Conservation (phyloP, 2,113 vertebrate genomes). For the Scopus umbretta region DNA sequence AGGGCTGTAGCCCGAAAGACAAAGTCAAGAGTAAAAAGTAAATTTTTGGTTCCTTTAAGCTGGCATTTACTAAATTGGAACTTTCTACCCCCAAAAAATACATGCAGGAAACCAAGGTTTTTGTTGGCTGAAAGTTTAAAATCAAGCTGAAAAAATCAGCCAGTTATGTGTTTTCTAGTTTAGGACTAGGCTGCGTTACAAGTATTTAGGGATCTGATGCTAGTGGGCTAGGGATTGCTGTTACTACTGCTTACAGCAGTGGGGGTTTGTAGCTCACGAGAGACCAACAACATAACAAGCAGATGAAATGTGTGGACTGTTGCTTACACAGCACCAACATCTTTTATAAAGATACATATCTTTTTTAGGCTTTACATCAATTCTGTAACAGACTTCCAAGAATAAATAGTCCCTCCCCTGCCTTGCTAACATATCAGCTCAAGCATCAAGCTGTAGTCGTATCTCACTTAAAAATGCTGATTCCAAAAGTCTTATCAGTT, state of each 20-base stretch:
- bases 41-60: not conserved
- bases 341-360: constrained; percentile 22
- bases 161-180: not conserved
- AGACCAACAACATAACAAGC: constrained; percentile 35
- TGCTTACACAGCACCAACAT: constrained; percentile 34
- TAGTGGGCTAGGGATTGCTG: not conserved
- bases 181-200: not conserved
- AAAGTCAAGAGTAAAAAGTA: not conserved
- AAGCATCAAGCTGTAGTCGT: not conserved
- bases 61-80: not conserved
- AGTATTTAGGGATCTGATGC: not conserved
- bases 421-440: constrained; percentile 6
- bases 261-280: not conserved
- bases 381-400: constrained; percentile 13
- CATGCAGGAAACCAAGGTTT: not conserved
- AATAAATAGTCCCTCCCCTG: constrained; percentile 27
- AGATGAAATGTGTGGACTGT: constrained; percentile 50
- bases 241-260: constrained; percentile 33
- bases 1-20: not conserved
- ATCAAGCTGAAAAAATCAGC: not conserved
- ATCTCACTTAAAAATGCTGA: not conserved
- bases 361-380: constrained; percentile 33
- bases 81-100: not conserved
- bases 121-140: not conserved
- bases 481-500: not conserved